Conservation (phyloP, 2,113 vertebrate genomes). For the Porphyrio hochstetteri region DNA sequence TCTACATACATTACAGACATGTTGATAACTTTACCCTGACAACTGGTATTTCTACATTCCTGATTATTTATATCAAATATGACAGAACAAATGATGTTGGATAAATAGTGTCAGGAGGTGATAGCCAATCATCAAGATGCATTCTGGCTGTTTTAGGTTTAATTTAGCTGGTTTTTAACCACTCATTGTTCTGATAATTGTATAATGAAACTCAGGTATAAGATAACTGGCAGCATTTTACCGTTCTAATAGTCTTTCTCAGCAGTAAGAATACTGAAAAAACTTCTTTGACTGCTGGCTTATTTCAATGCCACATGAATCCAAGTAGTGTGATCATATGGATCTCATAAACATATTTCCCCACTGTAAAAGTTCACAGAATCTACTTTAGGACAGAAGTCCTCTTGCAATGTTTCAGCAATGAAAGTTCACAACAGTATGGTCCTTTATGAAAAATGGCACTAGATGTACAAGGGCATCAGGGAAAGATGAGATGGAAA, state of each 20-base stretch:
- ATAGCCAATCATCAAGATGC: background rate
- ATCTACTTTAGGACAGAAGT: background rate
- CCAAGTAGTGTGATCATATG: accelerated
- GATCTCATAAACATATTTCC: background rate
- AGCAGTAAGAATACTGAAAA: background rate
- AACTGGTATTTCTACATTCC: background rate
- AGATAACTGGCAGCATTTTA: background rate
- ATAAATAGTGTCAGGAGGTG: background rate
- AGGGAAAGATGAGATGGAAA: background rate
- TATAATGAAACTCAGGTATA: background rate
- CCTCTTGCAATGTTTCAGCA: background rate
- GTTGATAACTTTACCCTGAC: background rate
- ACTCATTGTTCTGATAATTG: background rate
- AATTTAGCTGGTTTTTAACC: background rate
- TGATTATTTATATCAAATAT: background rate
- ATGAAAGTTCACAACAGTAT: background rate
- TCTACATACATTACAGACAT: background rate
- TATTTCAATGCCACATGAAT: background rate
- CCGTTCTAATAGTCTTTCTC: background rate
- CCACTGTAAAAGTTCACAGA: background rate
- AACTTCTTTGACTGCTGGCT: background rate
- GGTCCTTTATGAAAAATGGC: background rate
- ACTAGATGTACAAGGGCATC: background rate
- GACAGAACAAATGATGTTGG: background rate
- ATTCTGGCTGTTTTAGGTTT: background rate